phyloP scores from a whole-genome alignment of 2,113 vertebrate genomes.

The Macaca nemestrina region DNA sequence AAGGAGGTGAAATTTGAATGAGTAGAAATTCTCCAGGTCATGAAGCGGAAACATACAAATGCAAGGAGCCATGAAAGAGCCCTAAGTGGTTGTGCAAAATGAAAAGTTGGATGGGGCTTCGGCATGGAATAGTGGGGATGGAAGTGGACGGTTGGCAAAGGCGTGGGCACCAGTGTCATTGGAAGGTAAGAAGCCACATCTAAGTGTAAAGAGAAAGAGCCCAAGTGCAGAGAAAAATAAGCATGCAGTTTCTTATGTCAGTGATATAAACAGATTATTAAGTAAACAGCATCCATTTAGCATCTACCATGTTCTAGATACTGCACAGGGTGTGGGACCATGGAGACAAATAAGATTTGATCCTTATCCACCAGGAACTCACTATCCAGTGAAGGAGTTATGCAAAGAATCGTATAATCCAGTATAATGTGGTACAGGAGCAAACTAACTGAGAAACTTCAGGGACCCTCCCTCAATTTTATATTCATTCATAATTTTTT shows the following conservation, averaged over 20 bases:
- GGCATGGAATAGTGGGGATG: neutral
- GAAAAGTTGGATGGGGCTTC: neutral
- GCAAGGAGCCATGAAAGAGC: neutral
- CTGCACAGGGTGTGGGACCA: neutral
- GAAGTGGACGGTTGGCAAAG: neutral
- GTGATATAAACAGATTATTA: neutral
- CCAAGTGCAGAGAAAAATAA: neutral
- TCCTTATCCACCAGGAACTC: neutral
- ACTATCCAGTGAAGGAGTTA: neutral
- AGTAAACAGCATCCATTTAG: neutral
- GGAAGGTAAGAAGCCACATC: neutral
- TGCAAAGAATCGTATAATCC: neutral
- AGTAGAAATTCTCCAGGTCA: neutral
- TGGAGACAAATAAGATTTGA: neutral
- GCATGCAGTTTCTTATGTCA: neutral
- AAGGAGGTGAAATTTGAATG: neutral
- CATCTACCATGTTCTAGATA: neutral
- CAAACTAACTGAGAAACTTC: neutral
- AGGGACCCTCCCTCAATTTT: neutral
- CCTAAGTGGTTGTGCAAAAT: neutral
- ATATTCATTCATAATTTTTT: neutral
- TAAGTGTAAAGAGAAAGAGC: neutral
- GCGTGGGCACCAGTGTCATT: neutral
- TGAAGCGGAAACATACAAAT: neutral
- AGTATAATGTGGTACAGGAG: neutral